A percentile compares a stretch with the other conserved stretches of the same genome.
These are phyloP conservation scores for Pollachius pollachius DNA, from an alignment of 2,113 vertebrate species.

Conservation along the genomic window DNA sequence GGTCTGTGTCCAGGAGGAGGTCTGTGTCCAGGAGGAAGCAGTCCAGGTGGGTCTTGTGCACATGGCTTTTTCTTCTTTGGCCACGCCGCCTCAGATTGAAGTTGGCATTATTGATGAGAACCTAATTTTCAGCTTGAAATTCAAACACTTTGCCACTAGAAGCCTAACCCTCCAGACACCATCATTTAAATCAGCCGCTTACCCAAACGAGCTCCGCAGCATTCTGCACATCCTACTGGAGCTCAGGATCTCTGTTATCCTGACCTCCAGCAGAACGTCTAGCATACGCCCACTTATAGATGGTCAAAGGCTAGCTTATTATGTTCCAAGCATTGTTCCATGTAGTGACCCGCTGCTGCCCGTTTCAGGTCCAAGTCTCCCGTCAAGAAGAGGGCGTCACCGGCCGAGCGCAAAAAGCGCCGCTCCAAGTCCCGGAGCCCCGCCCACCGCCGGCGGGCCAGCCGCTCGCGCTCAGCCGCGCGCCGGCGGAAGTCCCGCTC, in stretches of 20 bases:
- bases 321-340: background rate
- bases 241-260: no score
- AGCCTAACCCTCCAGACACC: no score
- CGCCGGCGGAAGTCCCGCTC: constrained; percentile 67
- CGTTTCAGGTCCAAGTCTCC: constrained; percentile 68
- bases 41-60: background rate
- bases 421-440: constrained; percentile 73
- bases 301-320: no score
- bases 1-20: background rate
- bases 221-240: no score
- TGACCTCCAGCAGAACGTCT: no score
- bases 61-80: background rate
- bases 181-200: no score
- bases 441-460: constrained; percentile 60
- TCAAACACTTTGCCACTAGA: no score
- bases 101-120: no score
- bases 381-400: constrained; percentile 65
- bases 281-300: no score
- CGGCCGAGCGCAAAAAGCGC: constrained; percentile 60
- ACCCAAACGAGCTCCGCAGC: no score
- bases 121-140: no score
- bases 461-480: constrained; percentile 51
- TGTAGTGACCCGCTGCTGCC: background rate
- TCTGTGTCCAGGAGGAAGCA: background rate
- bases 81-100: no score